A percentile compares a stretch with the other conserved stretches of the same genome.
These are phyloP conservation scores for Oceanites oceanicus DNA, from an alignment of 2,113 vertebrate species.

Conservation along the genomic window DNA sequence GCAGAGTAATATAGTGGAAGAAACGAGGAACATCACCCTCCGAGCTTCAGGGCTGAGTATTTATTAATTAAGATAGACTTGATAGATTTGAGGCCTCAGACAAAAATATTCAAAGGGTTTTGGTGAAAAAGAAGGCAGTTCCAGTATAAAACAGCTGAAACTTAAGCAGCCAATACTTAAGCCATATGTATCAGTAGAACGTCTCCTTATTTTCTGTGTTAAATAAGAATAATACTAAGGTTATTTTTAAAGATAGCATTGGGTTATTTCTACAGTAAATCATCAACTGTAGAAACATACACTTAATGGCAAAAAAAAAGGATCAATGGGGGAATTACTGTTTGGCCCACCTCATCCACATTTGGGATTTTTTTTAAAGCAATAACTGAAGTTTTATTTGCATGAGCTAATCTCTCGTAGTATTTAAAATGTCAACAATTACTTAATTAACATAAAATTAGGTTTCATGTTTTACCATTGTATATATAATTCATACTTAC, in stretches of 20 bases:
- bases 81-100: background rate
- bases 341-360: background rate
- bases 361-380: background rate
- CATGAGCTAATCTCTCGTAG: background rate
- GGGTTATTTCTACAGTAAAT: background rate
- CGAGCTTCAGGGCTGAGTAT: background rate
- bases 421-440: background rate
- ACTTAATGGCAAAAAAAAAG: background rate
- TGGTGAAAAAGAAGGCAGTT: background rate
- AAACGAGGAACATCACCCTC: background rate
- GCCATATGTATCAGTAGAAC: background rate
- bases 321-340: background rate
- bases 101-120: background rate
- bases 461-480: background rate
- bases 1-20: background rate
- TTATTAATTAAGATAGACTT: background rate
- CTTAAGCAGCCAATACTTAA: background rate
- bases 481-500: slow-evolving; percentile 70
- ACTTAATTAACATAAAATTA: background rate
- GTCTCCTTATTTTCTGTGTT: background rate
- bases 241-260: background rate
- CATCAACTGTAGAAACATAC: background rate
- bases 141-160: background rate
- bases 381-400: background rate
- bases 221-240: background rate